These are phyloP conservation scores for Balearica regulorum DNA, from an alignment of 2,797 vertebrate genomes.

Conservation along the genomic window DNA sequence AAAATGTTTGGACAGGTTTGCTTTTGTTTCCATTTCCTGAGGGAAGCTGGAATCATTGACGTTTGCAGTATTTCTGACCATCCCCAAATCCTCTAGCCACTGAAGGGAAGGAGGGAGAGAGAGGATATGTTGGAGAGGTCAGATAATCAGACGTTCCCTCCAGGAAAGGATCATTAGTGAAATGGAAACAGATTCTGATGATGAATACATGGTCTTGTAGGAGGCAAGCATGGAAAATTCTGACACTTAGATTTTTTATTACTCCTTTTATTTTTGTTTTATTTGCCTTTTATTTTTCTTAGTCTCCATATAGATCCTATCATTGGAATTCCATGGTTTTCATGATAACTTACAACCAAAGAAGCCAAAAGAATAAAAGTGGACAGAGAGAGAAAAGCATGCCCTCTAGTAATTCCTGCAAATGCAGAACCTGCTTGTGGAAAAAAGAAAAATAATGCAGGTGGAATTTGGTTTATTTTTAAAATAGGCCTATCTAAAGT, in stretches of 20 bases:
- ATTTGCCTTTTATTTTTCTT: background rate
- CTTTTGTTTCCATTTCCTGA: constrained; percentile 33
- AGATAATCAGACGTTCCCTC: background rate
- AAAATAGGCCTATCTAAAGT: background rate
- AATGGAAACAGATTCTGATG: background rate
- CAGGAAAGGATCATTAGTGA: background rate
- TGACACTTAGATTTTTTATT: background rate
- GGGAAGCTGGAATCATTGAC: background rate
- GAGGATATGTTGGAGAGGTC: background rate
- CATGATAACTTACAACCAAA: background rate
- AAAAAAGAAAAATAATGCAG: background rate
- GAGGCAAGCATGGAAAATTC: background rate
- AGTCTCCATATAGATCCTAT: background rate
- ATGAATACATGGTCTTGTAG: fast-evolving
- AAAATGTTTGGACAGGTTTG: background rate
- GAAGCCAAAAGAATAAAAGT: background rate
- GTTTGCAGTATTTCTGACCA: background rate
- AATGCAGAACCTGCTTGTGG: background rate
- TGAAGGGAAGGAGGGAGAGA: background rate
- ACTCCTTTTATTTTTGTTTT: background rate
- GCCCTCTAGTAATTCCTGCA: background rate
- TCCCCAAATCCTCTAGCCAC: background rate
- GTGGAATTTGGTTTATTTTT: background rate
- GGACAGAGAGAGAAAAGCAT: background rate
- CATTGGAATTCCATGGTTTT: background rate